Conservation (phyloP, 1,140 invertebrate genomes). For the Helicorthomorpha holstii region DNA sequence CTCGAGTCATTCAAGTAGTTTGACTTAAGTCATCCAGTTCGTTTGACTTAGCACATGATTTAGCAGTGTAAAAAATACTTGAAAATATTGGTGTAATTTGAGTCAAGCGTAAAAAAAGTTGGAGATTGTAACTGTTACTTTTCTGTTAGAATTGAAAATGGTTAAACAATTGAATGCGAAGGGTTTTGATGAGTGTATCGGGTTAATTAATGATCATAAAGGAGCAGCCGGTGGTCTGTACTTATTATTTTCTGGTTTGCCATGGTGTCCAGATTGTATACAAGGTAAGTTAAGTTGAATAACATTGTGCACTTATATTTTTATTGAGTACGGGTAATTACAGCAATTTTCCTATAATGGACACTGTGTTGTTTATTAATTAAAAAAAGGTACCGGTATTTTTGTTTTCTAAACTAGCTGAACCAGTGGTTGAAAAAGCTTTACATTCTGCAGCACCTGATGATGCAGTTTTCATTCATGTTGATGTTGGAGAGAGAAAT, state of each 20-base stretch:
- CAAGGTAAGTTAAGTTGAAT: constrained; percentile 12
- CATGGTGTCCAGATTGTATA: constrained; percentile 23
- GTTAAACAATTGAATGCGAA: constrained; percentile 16
- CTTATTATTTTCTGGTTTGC: constrained; percentile 19
- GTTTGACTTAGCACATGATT: no score
- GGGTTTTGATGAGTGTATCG: constrained; percentile 15
- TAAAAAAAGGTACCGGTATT: background rate
- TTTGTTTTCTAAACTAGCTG: constrained; percentile 15
- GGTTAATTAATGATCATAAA: constrained; percentile 14
- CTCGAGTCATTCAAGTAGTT: no score
- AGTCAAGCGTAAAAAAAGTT: no score
- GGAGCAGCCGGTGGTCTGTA: constrained; percentile 13
- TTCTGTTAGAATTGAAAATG: no score
- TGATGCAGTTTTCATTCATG: constrained; percentile 19
- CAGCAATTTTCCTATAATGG: background rate
- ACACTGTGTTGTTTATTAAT: background rate
- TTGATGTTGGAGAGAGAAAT: constrained; percentile 17
- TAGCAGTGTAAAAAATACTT: no score
- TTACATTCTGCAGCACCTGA: constrained; percentile 13
- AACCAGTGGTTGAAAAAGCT: constrained; percentile 17
- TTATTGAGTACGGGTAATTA: background rate
- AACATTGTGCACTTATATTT: background rate
- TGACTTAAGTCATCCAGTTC: no score
- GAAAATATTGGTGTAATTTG: no score
- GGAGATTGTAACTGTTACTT: no score